Evolutionary conservation across 2,888 invertebrate genomes (phyloP).

Genomic region (Chesias legatella): DNA sequence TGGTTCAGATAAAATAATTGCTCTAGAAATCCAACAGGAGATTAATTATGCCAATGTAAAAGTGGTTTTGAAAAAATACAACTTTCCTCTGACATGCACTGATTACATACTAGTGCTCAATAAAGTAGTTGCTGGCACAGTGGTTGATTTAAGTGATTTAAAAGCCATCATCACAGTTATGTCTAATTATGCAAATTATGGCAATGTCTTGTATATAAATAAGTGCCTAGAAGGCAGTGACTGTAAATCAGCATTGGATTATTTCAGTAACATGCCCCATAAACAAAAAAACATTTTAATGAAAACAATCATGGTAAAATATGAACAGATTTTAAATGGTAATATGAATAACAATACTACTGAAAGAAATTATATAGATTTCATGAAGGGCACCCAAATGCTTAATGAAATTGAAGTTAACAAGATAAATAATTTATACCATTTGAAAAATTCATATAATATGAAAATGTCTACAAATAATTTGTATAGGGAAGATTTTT

Average conservation of each 20-base stretch:
- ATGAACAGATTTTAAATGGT: constrained; percentile 61
- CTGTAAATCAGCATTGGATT: constrained; percentile 57
- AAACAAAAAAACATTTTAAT: constrained; percentile 53
- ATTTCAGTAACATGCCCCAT: constrained; percentile 48
- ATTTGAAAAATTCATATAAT: constrained; percentile 63
- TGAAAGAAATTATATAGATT: constrained; percentile 71
- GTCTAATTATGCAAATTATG: constrained; percentile 51
- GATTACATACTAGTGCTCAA: constrained; percentile 64
- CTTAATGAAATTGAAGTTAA: constrained; percentile 48
- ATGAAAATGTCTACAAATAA: constrained; percentile 51
- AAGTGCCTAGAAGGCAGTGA: constrained; percentile 64
- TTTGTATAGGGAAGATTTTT: constrained; percentile 50
- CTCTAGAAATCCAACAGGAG: constrained; percentile 66
- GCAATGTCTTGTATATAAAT: constrained; percentile 57
- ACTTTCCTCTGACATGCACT: constrained; percentile 61
- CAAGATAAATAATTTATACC: constrained; percentile 59
- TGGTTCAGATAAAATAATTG: constrained; percentile 53
- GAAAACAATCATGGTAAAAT: constrained; percentile 57
- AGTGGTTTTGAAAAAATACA: constrained; percentile 70
- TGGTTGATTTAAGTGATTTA: constrained; percentile 59
- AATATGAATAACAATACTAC: constrained; percentile 37
- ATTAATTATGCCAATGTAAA: constrained; percentile 67
- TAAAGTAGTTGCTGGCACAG: constrained; percentile 52
- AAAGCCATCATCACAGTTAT: constrained; percentile 56
- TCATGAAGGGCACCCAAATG: constrained; percentile 60